Percentiles rank a stretch among this genome's conserved stretches.
Evolutionary conservation across 2,113 vertebrate species (phyloP).

Genomic region (Poicephalus meyeri): DNA sequence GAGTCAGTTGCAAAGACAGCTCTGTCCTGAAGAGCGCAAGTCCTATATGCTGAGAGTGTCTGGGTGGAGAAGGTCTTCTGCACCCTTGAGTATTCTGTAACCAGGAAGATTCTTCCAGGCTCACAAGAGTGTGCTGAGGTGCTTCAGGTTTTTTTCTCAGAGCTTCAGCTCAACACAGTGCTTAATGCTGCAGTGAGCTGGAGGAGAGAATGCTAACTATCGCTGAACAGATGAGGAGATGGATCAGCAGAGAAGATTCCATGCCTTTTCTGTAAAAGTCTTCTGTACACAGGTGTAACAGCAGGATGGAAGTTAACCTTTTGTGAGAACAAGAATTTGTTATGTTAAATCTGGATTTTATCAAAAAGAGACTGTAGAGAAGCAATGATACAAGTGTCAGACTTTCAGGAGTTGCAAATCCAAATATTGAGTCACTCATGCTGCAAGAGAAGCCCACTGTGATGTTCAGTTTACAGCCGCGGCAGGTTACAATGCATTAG

Average conservation of each 20-base stretch:
- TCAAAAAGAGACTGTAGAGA: background rate
- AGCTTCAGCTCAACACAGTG: accelerated
- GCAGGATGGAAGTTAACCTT: background rate
- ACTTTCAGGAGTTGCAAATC: background rate
- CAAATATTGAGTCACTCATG: background rate
- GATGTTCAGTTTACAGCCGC: accelerated
- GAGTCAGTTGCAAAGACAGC: background rate
- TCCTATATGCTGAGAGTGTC: background rate
- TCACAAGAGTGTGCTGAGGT: background rate
- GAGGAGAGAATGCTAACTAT: background rate
- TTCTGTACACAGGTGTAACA: background rate
- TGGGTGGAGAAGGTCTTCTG: background rate
- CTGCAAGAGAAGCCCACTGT: background rate
- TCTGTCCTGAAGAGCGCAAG: background rate
- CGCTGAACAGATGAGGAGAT: background rate
- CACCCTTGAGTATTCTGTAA: background rate
- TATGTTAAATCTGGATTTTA: background rate
- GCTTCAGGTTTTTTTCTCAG: background rate
- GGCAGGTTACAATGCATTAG: background rate
- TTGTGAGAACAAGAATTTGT: background rate
- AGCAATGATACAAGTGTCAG: background rate
- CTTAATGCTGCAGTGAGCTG: background rate
- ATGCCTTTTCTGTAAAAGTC: background rate
- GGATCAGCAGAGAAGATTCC: background rate
- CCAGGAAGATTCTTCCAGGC: background rate